Percentiles rank a stretch among this genome's conserved stretches.
phyloP scores from a whole-genome alignment of 2,888 invertebrate species.

The Balanococcus diminutus region DNA sequence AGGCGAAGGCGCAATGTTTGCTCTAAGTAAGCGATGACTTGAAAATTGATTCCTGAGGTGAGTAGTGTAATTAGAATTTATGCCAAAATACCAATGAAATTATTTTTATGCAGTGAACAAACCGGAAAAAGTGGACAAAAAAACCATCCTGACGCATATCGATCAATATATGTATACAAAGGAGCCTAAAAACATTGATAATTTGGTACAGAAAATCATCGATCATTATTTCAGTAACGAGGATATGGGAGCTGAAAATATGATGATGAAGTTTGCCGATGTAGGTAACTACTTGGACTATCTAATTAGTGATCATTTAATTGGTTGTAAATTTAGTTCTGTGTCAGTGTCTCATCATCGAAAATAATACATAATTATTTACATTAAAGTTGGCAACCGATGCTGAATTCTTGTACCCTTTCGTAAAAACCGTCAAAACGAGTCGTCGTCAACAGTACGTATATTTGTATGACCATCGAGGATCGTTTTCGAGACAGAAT shows the following conservation, averaged over 20 bases:
- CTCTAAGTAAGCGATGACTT: no score
- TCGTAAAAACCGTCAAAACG: not conserved
- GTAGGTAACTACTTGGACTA: not conserved
- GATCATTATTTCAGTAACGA: not conserved
- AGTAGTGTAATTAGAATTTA: no score
- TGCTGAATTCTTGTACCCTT: not conserved
- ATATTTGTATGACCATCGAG: not conserved
- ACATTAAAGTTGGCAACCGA: not conserved
- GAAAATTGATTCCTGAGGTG: no score
- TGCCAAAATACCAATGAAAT: no score
- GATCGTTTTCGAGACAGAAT: not conserved
- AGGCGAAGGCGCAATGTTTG: constrained; percentile 45
- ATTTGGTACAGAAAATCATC: not conserved
- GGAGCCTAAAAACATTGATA: not conserved
- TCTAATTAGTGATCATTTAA: no score
- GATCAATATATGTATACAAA: no score
- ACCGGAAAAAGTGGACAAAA: no score
- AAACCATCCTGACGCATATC: no score
- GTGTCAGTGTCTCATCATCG: no score
- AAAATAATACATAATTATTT: no score
- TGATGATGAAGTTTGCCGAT: not conserved
- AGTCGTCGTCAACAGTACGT: not conserved
- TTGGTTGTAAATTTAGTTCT: no score
- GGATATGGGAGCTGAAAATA: not conserved
- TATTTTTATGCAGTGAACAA: no score